Base-by-base conservation (phyloP, 2,888 invertebrate species). In the Xylota sylvarum region DNA sequence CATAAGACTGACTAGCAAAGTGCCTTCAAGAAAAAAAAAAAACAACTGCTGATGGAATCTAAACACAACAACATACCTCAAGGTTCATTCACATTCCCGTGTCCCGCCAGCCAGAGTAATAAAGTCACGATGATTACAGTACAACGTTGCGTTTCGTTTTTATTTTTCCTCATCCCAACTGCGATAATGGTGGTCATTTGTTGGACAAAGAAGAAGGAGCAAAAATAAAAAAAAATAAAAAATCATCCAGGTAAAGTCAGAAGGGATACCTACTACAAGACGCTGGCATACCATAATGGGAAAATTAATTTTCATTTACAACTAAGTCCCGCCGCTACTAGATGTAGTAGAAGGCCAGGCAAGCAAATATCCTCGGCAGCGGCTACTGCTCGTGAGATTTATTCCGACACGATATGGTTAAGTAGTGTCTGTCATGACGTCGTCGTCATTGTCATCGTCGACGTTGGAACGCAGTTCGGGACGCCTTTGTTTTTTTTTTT, bases 261-360 rank as follows among this genome's bases (percentile, higher is more conserved):
- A 55, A 67, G 82, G 72, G 67, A 78, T 77, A 23, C 23, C 23
- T n/a, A 69, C 48, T 65, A 65, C 46, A 80, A 80, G 46, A 67
- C 62, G 73, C 56, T 52, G 72, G 48, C 67, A 23, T 3, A 56
- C 76, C 86, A 77, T 86, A 86, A 86, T 86, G 86, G 77, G 69
- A 73, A 82, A 86, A 82, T 86, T 86, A 78, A 78, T 86, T 86
- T 86, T 86, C 82, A 86, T 82, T 82, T 82, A 82, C 73, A 77
- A 73, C 62, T 58, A 76, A 46, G 43, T 40, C 55, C 37, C 52
- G 43, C 23, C 58, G 35, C 46, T 9, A 14, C 40, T 48, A 35
- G 7, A n/a, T 46, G 30, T 17, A 50, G 32, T 5, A 10, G 12
- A 58, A 72, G 79, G n/a, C 12, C n/a, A 52, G 10, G 1, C n/a